Evolutionary conservation across 1,140 invertebrate species (phyloP), one percentile per base, ranked within the genome.

Genomic region (Polypedilum pembai): DNA sequence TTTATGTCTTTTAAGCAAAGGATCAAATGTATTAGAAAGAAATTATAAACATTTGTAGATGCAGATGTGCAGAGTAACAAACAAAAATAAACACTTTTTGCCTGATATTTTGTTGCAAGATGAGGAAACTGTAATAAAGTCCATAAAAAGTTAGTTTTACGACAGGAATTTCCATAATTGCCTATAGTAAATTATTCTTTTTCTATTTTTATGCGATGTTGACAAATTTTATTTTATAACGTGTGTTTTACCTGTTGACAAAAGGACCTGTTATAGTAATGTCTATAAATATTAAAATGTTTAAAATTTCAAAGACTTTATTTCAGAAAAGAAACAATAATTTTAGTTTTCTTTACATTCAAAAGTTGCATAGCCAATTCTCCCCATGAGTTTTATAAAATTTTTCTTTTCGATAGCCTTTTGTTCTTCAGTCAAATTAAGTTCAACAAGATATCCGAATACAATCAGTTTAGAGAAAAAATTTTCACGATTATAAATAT

Each of bases 151-250:
- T 15, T 56, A 8, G 12, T 56, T 69, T 66, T 69, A 69, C 20
- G 65, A 69, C 65, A 69, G 65, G 65, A 69, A 69, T 69, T 69
- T 18, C 65, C 65, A 69, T 69, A 69, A 8, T 21, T 69, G 8
- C 17, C n/a, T 18, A 17, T 17, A 69, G 4, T 12, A 56, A 12
- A 56, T 56, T n/a, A 15, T 8, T 45, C 8, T 45, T 33, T 45
- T 8, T 8, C n/a, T n/a, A n/a, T n/a, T 4, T 45, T 8, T 45
- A 45, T 56, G 45, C 45, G 12, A 56, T 56, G 45, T 56, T 56
- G 45, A n/a, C 45, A 56, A n/a, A 56, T n/a, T 56, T 56, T 56
- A 56, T 56, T n/a, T 56, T 12, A 12, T 15, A 4, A 45, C 41
- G 10, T 56, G 45, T 56, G 41, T 15, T 45, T 8, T 15, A 45